A percentile compares a stretch with the other conserved stretches of the same genome.
Conservation (phyloP, 2,888 invertebrate species). For the Sisyra terminalis region DNA sequence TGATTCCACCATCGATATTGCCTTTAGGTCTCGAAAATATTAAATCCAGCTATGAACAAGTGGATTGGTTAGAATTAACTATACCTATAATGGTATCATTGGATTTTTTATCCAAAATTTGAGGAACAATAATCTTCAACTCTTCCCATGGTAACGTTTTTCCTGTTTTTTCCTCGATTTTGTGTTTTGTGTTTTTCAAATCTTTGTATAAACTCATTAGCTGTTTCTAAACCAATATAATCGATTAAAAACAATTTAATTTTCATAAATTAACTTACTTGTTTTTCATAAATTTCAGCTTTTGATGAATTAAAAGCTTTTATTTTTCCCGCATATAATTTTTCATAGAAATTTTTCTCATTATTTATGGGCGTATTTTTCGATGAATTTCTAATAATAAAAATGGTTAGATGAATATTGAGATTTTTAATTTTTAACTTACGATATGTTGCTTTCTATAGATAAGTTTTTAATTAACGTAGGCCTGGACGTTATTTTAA, state of each 20-base stretch:
- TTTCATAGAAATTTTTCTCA: too few species aligned
- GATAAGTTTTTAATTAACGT: too few species aligned
- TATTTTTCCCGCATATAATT: neutral
- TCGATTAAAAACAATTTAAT: neutral
- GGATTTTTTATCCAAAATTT: neutral
- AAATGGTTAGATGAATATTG: too few species aligned
- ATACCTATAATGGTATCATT: neutral
- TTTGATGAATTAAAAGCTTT: neutral
- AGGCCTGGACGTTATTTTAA: too few species aligned
- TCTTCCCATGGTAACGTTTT: conserved; percentile 18
- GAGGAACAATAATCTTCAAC: conserved; percentile 8
- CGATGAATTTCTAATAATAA: too few species aligned
- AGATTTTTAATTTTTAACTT: too few species aligned
- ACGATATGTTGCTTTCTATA: too few species aligned
- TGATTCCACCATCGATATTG: too few species aligned
- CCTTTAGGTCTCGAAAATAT: too few species aligned
- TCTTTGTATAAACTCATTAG: conserved; percentile 21
- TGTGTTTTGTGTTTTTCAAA: conserved; percentile 21
- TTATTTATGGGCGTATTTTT: too few species aligned
- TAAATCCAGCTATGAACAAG: too few species aligned
- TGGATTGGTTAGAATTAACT: neutral
- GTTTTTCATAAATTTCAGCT: neutral
- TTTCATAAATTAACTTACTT: neutral
- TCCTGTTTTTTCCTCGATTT: conserved; percentile 20
- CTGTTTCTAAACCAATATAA: conserved; percentile 14